Evolutionary conservation across 2,797 vertebrate species (phyloP).

Genomic region (Xerus rutilus): DNA sequence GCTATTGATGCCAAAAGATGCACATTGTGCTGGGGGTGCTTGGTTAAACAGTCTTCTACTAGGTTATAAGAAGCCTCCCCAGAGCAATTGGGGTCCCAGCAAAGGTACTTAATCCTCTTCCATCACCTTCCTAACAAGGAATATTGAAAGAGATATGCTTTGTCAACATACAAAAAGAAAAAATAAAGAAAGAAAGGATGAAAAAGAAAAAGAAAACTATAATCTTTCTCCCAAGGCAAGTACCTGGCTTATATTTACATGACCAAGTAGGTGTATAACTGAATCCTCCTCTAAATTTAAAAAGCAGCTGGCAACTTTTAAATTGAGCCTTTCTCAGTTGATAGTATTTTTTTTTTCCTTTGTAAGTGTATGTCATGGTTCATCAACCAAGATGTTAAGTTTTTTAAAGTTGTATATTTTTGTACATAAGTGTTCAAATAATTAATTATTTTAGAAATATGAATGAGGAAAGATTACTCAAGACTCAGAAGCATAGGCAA

Average conservation of each 20-base stretch:
- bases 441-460: not conserved
- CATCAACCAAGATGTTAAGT: not conserved
- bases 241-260: conserved; percentile 2
- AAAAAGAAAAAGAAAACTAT: not conserved
- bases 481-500: not conserved
- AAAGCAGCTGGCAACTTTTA: not conserved
- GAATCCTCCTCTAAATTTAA: not conserved
- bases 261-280: not conserved
- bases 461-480: not conserved
- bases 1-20: conserved; percentile 3
- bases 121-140: not conserved
- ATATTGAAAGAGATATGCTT: not conserved
- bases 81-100: not conserved
- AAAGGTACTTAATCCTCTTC: not conserved
- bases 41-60: not conserved
- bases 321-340: not conserved
- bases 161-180: not conserved
- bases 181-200: too few relatives aligned
- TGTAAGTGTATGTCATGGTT: not conserved
- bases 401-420: not conserved
- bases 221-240: not conserved
- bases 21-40: not conserved
- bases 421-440: not conserved
- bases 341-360: not conserved
- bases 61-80: not conserved